These are phyloP conservation scores for Drosophila erecta DNA, from an alignment of 1,140 invertebrate genomes.

Conservation along the genomic window DNA sequence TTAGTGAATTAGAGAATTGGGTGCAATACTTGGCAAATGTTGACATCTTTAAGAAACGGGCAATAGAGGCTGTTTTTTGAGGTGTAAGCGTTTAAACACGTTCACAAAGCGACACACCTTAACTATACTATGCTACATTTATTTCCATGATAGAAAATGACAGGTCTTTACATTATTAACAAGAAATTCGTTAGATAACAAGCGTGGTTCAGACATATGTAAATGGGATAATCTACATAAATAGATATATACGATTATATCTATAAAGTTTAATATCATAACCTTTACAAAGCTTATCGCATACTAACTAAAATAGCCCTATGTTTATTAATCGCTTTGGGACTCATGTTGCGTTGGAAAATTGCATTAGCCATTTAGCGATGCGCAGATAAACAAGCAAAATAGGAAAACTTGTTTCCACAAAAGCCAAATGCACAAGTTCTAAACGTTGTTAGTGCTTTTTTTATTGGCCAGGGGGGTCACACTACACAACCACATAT, in stretches of 20 bases:
- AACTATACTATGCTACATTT: too few relatives aligned
- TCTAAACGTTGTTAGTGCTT: conserved; percentile 29
- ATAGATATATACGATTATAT: too few relatives aligned
- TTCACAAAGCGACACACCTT: too few relatives aligned
- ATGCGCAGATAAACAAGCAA: conserved; percentile 25
- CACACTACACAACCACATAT: conserved; percentile 8
- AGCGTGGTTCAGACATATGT: too few relatives aligned
- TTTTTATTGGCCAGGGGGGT: conserved; percentile 25
- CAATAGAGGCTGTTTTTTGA: too few relatives aligned
- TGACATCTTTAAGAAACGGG: conserved; percentile 5
- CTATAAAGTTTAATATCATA: too few relatives aligned
- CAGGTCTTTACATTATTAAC: too few relatives aligned
- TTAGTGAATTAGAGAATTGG: conserved; percentile 39
- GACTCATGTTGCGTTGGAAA: not conserved
- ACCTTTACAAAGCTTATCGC: too few relatives aligned
- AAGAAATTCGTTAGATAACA: too few relatives aligned
- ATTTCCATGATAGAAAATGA: too few relatives aligned
- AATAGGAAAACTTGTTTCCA: conserved; percentile 56
- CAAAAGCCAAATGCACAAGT: conserved; percentile 55
- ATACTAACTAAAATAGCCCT: not conserved
- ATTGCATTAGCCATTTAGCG: conserved; percentile 1
- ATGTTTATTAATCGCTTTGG: not conserved
- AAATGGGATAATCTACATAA: too few relatives aligned
- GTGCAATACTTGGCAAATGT: conserved; percentile 32
- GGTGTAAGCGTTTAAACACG: too few relatives aligned